Evolutionary conservation across 2,113 vertebrate genomes (phyloP), one percentile per base, ranked within the genome.

Genomic region (Caracal caracal): DNA sequence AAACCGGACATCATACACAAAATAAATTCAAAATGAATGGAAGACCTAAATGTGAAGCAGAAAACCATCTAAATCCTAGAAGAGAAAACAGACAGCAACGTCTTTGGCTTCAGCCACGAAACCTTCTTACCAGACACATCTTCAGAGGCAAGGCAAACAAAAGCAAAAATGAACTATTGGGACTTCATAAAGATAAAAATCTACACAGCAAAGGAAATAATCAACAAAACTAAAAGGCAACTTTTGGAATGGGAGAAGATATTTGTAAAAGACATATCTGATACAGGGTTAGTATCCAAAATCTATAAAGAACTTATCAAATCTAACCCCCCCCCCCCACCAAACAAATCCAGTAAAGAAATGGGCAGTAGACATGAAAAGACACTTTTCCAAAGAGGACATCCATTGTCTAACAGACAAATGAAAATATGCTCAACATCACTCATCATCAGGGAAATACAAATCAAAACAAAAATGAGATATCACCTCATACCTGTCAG

Each of bases 281-380:
- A 68, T n/a, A 68, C 7, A 68, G 65, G 33, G 30, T n/a, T 68
- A 17, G 33, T n/a, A 68, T 68, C 33, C 3, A 9, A 68, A 68
- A 68, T n/a, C 30, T 68, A 68, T 68, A 68, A n/a, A n/a, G 65
- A 68, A n/a, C 6, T 68, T n/a, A 9, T 68, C 30, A 68, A 68
- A n/a, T 3, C 7, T 33, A 68, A 19, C 7, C 19, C 3, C 33
- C 16, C 2, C 33, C 6, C 15, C 16, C 2, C 33, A 3, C 15
- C 33, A n/a, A 68, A n/a, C 9, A 68, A 68, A 68, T 68, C 33
- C 65, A n/a, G 65, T 68, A 15, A 68, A 68, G 65, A 68, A 68
- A 68, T 68, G 65, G 33, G 65, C 65, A 68, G 65, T 19, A 68
- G 65, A 68, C 65, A 68, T n/a, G 65, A 68, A 68, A 17, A 66